Conservation (phyloP, 2,113 vertebrate species). For the Zosterops lateralis region DNA sequence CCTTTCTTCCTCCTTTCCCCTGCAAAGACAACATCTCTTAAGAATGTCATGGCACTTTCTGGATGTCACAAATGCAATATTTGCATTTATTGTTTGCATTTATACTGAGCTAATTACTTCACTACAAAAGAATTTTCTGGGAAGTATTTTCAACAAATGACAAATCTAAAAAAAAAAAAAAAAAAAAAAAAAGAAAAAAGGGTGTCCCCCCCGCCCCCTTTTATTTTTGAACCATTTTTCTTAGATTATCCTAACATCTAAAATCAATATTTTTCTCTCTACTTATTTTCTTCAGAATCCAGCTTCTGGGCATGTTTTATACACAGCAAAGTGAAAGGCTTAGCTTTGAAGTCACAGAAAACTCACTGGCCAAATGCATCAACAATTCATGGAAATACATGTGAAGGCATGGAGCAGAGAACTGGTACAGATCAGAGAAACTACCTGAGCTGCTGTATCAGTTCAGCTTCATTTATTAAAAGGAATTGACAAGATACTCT, state of each 20-base stretch:
- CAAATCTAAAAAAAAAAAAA: neutral
- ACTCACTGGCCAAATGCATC: conserved; percentile 39
- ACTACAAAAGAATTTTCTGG: neutral
- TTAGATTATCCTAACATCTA: conserved; percentile 36
- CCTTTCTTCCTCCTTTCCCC: neutral
- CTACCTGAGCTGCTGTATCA: conserved; percentile 32
- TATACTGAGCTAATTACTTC: neutral
- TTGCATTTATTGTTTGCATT: neutral
- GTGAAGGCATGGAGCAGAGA: conserved; percentile 43
- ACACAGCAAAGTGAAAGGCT: conserved; percentile 46
- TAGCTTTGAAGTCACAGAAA: conserved; percentile 67
- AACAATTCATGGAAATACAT: conserved; percentile 41
- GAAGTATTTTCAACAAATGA: neutral
- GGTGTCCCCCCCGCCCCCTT: rapidly evolving
- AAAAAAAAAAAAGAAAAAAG: neutral
- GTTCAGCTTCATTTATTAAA: conserved; percentile 64
- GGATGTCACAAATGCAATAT: neutral
- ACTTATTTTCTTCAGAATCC: conserved; percentile 41
- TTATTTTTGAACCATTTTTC: neutral
- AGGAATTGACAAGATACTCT: conserved; percentile 32
- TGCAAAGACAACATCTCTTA: neutral
- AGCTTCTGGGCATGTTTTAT: conserved; percentile 45
- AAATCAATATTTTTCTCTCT: conserved; percentile 43
- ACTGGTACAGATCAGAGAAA: conserved; percentile 60
- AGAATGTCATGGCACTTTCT: neutral